These are phyloP conservation scores for Alouatta palliata DNA, from an alignment of 2,113 vertebrate genomes.

Conservation along the genomic window DNA sequence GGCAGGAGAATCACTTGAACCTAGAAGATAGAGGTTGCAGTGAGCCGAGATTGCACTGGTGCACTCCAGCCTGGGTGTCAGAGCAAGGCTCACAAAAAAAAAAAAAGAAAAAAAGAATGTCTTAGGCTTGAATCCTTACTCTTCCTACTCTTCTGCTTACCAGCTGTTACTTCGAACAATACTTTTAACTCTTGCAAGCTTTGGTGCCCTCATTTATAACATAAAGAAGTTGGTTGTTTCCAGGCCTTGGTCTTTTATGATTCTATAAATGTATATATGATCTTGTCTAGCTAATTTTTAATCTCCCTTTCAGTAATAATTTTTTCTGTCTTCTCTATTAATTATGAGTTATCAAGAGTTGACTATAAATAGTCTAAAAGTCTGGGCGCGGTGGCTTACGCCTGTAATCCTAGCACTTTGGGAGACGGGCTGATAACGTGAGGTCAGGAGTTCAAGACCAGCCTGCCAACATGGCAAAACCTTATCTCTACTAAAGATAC, in stretches of 20 bases:
- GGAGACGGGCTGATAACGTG: too few species aligned
- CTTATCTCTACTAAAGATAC: too few species aligned
- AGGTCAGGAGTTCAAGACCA: too few species aligned
- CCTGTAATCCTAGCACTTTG: too few species aligned
- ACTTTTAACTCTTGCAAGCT: not conserved
- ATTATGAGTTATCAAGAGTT: not conserved
- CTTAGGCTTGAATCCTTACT: not conserved
- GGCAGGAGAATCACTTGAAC: too few species aligned
- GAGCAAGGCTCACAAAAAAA: too few species aligned
- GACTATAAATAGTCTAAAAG: not conserved
- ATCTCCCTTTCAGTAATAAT: not conserved
- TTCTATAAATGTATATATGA: not conserved
- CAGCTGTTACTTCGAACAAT: not conserved
- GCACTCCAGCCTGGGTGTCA: too few species aligned
- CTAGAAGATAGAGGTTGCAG: too few species aligned
- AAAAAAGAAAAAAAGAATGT: too few species aligned
- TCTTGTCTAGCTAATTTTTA: not conserved
- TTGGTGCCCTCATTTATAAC: not conserved
- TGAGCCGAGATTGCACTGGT: too few species aligned
- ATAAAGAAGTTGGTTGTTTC: not conserved
- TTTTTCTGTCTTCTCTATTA: not conserved
- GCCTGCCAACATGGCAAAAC: too few species aligned
- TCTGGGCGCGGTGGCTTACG: too few species aligned
- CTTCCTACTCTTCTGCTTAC: not conserved
- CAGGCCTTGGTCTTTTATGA: not conserved